Evolutionary conservation across 2,797 vertebrate genomes (phyloP), one percentile per base, ranked within the genome.

Genomic region (Eutrigla gurnardus): DNA sequence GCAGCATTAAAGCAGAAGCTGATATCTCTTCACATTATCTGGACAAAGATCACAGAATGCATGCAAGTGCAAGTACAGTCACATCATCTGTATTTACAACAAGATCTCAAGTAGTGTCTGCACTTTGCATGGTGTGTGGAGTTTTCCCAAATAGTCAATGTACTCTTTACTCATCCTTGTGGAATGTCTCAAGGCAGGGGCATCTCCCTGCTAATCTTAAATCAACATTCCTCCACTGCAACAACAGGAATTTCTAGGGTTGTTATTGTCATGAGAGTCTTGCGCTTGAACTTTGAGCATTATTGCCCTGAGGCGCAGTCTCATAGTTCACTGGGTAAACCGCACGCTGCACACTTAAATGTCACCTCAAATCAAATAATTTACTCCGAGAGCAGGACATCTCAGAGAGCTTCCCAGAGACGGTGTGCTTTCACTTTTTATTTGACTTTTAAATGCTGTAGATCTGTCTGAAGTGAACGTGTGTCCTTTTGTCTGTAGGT

Each of bases 401-500:
- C 49, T 32, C 33, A 47, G 17, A 42, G 5, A 46, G 11, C n/a
- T 17, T 49, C 33, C 0, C 32, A 46, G 53, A 36, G 25, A 8
- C 32, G 11, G 18, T 10, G 2, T 40, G 13, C 3, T 13, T 14
- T 14, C 17, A 25, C 6, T 17, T 17, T 17, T 57, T 53, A 14
- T 65, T 42, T 25, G 25, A n/a, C 63, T n/a, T 10, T 25, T 39
- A 64, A 68, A 3, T n/a, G 32, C 40, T 33, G 8, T 62, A 12
- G 0, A 6, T 45, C 18, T 5, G 2, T 49, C 18, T 43, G 49
- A 40, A 14, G 32, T 18, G 4, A 18, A 3, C n/a, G 4, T 52
- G 32, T 77, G 15, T 55, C 15, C 77, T 39, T 58, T 13, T 18
- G 4, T 83, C 59, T 75, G 80, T 78, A 99, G 98, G 98, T 99